Percentiles rank a stretch among this genome's conserved stretches.
phyloP scores from a whole-genome alignment of 2,797 vertebrate species.

The Choloepus didactylus region DNA sequence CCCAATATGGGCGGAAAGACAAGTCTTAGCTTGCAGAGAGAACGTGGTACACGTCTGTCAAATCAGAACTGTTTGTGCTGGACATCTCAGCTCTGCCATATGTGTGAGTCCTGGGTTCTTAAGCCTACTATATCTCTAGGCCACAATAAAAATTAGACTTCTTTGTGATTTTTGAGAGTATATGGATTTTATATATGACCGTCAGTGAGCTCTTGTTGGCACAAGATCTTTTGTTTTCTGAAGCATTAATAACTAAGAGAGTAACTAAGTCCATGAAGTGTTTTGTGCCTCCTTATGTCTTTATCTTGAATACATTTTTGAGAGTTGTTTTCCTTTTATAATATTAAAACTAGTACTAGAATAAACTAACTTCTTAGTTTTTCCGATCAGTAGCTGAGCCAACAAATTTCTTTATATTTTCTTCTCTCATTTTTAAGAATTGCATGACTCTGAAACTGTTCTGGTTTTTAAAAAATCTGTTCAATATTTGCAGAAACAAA shows the following conservation, averaged over 20 bases:
- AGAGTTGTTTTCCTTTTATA: conserved; percentile 17
- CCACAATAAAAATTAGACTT: background rate
- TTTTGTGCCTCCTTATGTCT: conserved; percentile 1
- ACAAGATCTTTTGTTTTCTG: background rate
- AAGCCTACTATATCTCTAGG: background rate
- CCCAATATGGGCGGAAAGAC: background rate
- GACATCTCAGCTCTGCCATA: background rate
- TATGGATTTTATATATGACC: background rate
- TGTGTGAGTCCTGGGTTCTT: background rate
- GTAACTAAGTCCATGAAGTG: background rate
- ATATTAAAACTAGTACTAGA: conserved; percentile 57
- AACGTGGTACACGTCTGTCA: background rate
- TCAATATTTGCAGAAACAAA: conserved; percentile 93
- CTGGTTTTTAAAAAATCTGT: conserved; percentile 51
- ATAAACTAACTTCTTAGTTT: conserved; percentile 55
- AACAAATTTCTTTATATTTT: conserved; percentile 57
- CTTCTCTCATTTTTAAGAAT: background rate
- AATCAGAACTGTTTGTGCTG: background rate
- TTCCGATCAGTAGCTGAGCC: conserved; percentile 29
- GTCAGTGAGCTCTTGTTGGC: background rate
- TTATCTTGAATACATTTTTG: conserved; percentile 17
- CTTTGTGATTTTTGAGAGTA: background rate
- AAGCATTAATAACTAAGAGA: background rate
- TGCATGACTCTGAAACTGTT: conserved; percentile 40
- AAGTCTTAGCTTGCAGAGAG: background rate